Evolutionary conservation across 2,888 invertebrate species (phyloP), one percentile per base, ranked within the genome.

Genomic region (Acrocyrtus sp.): DNA sequence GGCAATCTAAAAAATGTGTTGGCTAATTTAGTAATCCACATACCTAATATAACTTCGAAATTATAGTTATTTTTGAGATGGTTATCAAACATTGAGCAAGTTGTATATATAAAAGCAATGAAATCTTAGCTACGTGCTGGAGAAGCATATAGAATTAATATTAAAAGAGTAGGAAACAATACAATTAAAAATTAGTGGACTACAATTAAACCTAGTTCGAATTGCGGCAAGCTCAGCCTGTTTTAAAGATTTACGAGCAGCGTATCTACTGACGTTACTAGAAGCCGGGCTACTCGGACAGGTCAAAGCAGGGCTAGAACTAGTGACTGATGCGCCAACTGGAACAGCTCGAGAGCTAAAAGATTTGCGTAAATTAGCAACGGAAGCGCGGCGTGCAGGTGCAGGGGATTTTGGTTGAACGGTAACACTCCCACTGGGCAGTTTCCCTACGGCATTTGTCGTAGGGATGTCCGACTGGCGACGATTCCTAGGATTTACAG

Each of bases 1-100:
- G 81, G 81, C n/a, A 81, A 63, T 56, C 81, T 81, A 56, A 8
- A 72, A 57, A 60, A 27, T 45, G 47, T 26, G 17, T n/a, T n/a
- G n/a, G n/a, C n/a, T n/a, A n/a, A n/a, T n/a, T n/a, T n/a, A n/a
- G n/a, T n/a, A n/a, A n/a, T n/a, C n/a, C n/a, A n/a, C n/a, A n/a
- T n/a, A n/a, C n/a, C n/a, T n/a, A n/a, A n/a, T n/a, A n/a, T n/a
- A n/a, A n/a, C n/a, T n/a, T n/a, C n/a, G n/a, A n/a, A n/a, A n/a
- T n/a, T n/a, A n/a, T n/a, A n/a, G n/a, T n/a, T n/a, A n/a, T n/a
- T n/a, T n/a, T n/a, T n/a, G 41, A 27, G 26, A 21, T n/a, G 19
- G 12, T n/a, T 24, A 51, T 27, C 22, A 24, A 27, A 21, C 24
- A 10, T n/a, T 26, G 26, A 51, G 3, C n/a, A 51, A 27, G 51